phyloP scores from a whole-genome alignment of 1,140 invertebrate species.

The Zeugodacus cucurbitae region DNA sequence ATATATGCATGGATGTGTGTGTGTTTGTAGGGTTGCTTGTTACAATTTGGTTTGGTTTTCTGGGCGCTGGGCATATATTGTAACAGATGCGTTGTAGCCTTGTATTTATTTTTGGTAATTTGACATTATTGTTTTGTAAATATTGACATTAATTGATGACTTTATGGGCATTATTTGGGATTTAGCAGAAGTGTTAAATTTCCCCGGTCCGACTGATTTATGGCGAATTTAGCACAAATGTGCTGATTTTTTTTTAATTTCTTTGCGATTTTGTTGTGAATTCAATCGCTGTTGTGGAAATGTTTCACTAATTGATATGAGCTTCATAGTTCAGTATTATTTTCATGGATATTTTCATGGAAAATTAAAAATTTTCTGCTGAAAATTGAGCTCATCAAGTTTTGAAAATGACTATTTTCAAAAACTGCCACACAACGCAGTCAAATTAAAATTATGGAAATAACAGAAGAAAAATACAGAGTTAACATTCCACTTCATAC shows the following conservation, averaged over 20 bases:
- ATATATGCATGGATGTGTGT: neutral
- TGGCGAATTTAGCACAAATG: neutral
- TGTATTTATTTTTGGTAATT: slow-evolving; percentile 31
- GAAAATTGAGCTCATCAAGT: too few relatives aligned
- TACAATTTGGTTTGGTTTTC: too few relatives aligned
- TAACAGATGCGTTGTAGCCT: neutral
- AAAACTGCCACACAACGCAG: neutral
- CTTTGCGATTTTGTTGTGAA: neutral
- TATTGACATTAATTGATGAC: slow-evolving; percentile 37
- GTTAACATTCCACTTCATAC: too few relatives aligned
- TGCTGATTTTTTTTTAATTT: neutral
- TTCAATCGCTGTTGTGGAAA: neutral
- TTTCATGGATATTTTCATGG: too few relatives aligned
- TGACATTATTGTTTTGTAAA: slow-evolving; percentile 38
- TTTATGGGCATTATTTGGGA: neutral
- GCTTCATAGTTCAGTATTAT: too few relatives aligned
- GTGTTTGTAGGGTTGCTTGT: neutral
- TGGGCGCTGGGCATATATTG: neutral
- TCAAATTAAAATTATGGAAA: neutral
- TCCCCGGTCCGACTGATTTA: neutral
- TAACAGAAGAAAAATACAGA: too few relatives aligned
- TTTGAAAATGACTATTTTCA: too few relatives aligned
- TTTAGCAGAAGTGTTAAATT: neutral
- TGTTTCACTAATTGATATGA: too few relatives aligned
- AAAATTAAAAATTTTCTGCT: too few relatives aligned